Evolutionary conservation across 2,888 invertebrate genomes (phyloP).

Genomic region (Zelleria hepariella): DNA sequence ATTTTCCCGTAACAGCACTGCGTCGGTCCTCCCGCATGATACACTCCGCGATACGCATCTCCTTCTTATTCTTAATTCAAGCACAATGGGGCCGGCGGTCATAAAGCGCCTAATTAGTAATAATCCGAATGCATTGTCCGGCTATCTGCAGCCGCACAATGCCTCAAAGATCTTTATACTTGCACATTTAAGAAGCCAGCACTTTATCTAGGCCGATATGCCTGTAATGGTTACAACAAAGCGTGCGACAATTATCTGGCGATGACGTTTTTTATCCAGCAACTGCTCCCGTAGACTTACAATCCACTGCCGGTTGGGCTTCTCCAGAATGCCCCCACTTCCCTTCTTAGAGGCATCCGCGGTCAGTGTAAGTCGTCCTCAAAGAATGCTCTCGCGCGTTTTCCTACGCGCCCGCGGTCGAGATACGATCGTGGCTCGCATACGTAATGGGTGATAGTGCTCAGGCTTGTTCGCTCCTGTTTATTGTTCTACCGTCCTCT

Average conservation of each 20-base stretch:
- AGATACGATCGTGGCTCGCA: slow-evolving; percentile 53
- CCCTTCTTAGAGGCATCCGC: not conserved
- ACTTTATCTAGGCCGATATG: slow-evolving; percentile 68
- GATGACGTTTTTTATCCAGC: slow-evolving; percentile 32
- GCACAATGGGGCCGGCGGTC: slow-evolving; percentile 65
- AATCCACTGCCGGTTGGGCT: too few species aligned
- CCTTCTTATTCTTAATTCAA: slow-evolving; percentile 59
- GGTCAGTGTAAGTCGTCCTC: not conserved
- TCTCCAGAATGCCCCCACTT: not conserved
- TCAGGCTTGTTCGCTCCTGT: slow-evolving; percentile 50
- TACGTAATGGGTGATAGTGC: slow-evolving; percentile 68
- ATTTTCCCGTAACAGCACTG: slow-evolving; percentile 41
- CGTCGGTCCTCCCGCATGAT: slow-evolving; percentile 65
- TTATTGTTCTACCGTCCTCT: slow-evolving; percentile 39
- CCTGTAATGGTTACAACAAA: slow-evolving; percentile 21
- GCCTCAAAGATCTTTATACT: slow-evolving; percentile 27
- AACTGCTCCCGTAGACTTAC: not conserved
- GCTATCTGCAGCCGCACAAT: slow-evolving; percentile 60
- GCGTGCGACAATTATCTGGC: slow-evolving; percentile 66
- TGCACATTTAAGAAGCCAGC: slow-evolving; percentile 30
- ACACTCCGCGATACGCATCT: slow-evolving; percentile 64
- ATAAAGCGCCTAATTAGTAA: slow-evolving; percentile 72
- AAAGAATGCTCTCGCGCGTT: slow-evolving; percentile 5
- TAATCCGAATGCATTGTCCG: slow-evolving; percentile 66
- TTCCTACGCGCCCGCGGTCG: slow-evolving; percentile 16